Evolutionary conservation across 2,888 invertebrate species (phyloP), one percentile per base, ranked within the genome.

Genomic region (Sturmia bella): DNA sequence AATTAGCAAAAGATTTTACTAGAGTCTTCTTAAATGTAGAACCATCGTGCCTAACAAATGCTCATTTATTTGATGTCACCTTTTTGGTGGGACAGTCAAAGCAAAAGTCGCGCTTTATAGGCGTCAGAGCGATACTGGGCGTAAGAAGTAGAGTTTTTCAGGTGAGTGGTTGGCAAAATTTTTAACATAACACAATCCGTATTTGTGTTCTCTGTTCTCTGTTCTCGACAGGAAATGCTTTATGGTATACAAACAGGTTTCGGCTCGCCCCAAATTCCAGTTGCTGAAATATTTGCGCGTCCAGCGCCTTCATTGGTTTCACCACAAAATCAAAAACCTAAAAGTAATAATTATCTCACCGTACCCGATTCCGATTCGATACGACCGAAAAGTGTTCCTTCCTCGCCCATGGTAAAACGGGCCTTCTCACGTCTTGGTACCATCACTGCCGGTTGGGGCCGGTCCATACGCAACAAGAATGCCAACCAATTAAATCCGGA

Each of bases 191-290:
- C 11, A 45, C 27, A 27, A 9, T 13, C 41, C 48, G n/a, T 11
- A 0, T 19, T 19, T 54, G 9, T 19, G 17, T 5, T 24, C 4
- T 3, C n/a, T 52, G 24, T 12, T 12, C n/a, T 27, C 0, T 15
- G 0, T 13, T 12, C n/a, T 27, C 0, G 12, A 0, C 11, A 98
- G 92, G 97, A 98, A 92, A 97, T 98, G 97, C 91, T 98, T 63
- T 98, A 98, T 90, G 98, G 98, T 75, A 97, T 98, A 87, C 97
- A 97, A 89, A 96, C 97, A 0, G 97, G 97, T 66, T 97, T 97
- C 89, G 97, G 97, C 3, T 97, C 97, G 57, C 97, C 97, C 0
- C 97, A 97, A 92, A 97, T 97, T 83, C 97, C 97, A 0, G 97
- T 97, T 3, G 97, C 97, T 0, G 97, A 97, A 90, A 91, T 97